A percentile compares a stretch with the other conserved stretches of the same genome.
phyloP scores from a whole-genome alignment of 2,797 vertebrate species.

The Sylvilagus floridanus region DNA sequence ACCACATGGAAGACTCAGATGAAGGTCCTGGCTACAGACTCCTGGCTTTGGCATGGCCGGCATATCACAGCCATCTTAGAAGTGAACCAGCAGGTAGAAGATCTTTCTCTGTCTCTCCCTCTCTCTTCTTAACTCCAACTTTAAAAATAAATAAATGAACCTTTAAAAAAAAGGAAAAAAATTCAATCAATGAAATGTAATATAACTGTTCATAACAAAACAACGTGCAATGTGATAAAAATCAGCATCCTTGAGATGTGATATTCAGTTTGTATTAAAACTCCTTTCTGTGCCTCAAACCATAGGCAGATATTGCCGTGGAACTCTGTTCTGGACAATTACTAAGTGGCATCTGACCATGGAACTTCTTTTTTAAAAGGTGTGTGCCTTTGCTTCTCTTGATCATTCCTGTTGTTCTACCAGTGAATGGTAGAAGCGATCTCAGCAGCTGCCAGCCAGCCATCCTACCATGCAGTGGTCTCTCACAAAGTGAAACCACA shows the following conservation, averaged over 20 bases:
- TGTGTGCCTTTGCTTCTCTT: background rate
- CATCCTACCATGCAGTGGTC: fast-evolving
- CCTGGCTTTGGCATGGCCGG: too few relatives aligned
- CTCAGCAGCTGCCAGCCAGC: background rate
- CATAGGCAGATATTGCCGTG: background rate
- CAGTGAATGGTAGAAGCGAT: background rate
- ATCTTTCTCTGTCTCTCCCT: too few relatives aligned
- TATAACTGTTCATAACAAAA: background rate
- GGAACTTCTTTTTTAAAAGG: background rate
- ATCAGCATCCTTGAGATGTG: background rate
- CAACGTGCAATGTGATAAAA: background rate
- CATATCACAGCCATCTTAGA: too few relatives aligned
- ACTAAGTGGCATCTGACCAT: background rate
- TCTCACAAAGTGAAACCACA: background rate
- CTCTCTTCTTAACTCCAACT: too few relatives aligned
- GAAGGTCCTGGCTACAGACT: too few relatives aligned
- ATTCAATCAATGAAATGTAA: background rate
- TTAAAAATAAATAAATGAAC: too few relatives aligned
- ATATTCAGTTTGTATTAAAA: background rate
- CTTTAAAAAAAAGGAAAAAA: too few relatives aligned
- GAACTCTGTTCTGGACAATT: background rate
- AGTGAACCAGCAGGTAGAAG: too few relatives aligned
- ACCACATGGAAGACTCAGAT: too few relatives aligned
- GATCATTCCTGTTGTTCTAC: background rate
- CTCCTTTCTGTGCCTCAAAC: background rate